Evolutionary conservation across 1,140 invertebrate genomes (phyloP), one percentile per base, ranked within the genome.

Genomic region (Drosophila oshimai): DNA sequence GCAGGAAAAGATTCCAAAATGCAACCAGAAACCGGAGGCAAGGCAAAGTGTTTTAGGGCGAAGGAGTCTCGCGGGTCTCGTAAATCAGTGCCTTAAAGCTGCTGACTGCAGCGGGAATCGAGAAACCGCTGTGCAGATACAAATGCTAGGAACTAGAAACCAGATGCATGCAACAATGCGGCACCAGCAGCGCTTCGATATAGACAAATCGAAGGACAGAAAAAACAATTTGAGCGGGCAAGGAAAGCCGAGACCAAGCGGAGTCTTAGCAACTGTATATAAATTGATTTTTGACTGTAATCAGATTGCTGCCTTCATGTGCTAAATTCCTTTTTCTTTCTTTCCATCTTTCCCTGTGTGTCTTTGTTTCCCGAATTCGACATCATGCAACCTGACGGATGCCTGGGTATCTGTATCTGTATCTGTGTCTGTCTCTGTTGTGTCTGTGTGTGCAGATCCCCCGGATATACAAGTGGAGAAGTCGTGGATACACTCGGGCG

Each of bases 401-500:
- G 57, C 58, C 61, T 6, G 34, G 13, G 53, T 60, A 60, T 54
- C 37, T 28, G 22, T 7, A n/a, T 33, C 39, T 65, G 31, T 26
- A 9, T 33, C 7, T 55, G 28, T 41, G 18, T 67, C 13, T 15
- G 29, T 37, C 29, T n/a, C 15, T 18, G 18, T 36, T 22, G 31
- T 31, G 20, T 20, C n/a, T n/a, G n/a, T n/a, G n/a, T 6, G 24
- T 53, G 46, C 90, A 93, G 92, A 92, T 89, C 93, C 94, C 7
- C 95, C 94, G 20, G 94, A 95, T 90, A 94, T 95, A 34, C 93
- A 93, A 74, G 94, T 95, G 69, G 93, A 95, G 70, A 91, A 94
- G 37, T 94, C 94, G 13, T 95, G 95, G 94, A 93, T 95, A 12
- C 95, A 95, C 87, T 94, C 94, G 0, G 95, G 94, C 5, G 95